A percentile compares a stretch with the other conserved stretches of the same genome.
Conservation (phyloP, 1,140 invertebrate species). For the Paraescarpia echinospica region DNA sequence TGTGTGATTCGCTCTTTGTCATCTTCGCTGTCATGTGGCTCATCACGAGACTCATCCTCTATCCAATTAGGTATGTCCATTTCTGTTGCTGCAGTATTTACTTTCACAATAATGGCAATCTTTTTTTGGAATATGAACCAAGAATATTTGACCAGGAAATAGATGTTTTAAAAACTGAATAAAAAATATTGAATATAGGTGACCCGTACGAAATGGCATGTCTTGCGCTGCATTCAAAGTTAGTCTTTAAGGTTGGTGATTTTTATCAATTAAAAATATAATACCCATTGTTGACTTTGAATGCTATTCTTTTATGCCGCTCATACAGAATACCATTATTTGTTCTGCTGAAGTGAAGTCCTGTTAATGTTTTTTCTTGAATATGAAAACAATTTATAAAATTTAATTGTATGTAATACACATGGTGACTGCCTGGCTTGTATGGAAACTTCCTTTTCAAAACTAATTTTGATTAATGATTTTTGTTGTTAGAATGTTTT, state of each 20-base stretch:
- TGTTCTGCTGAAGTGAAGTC: neutral
- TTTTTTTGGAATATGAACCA: neutral
- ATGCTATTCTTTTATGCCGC: too few species aligned
- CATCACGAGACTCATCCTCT: constrained; percentile 65
- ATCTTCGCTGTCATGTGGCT: constrained; percentile 49
- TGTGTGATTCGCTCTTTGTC: constrained; percentile 82
- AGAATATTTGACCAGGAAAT: neutral
- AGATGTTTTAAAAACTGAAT: neutral
- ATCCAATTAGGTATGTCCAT: constrained; percentile 60
- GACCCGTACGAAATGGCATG: neutral
- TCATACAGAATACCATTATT: neutral
- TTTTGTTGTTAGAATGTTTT: too few species aligned
- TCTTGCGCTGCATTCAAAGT: neutral
- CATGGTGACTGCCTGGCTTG: neutral
- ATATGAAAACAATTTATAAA: neutral
- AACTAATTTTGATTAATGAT: too few species aligned
- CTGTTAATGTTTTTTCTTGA: neutral
- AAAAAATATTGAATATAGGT: neutral
- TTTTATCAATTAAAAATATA: neutral
- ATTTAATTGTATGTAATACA: neutral
- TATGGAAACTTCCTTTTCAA: neutral
- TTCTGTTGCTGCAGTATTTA: neutral
- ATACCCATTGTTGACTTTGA: neutral
- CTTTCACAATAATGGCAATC: neutral
- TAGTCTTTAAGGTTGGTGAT: neutral